Percentiles rank a stretch among this genome's conserved stretches.
Conservation (phyloP, 2,113 vertebrate genomes). For the Anoplopoma fimbria region DNA sequence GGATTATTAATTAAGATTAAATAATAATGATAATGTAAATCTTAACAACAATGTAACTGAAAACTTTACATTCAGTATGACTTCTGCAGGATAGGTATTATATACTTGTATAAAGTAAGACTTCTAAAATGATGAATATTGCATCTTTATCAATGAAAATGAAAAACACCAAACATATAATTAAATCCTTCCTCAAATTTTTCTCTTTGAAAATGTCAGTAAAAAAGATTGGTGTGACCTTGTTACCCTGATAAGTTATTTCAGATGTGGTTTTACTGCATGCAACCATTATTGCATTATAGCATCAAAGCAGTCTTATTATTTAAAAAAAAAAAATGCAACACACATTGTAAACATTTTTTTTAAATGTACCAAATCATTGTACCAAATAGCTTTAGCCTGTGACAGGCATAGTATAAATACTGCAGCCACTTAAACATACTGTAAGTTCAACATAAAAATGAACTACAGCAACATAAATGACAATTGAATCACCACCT, state of each 20-base stretch:
- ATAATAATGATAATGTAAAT: neutral
- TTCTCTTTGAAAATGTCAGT: constrained; percentile 12
- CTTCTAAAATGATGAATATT: constrained; percentile 36
- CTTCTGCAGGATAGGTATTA: constrained; percentile 24
- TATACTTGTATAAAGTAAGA: constrained; percentile 31
- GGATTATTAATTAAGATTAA: neutral
- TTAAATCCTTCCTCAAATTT: neutral
- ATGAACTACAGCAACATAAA: constrained; percentile 21
- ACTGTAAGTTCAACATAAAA: constrained; percentile 29
- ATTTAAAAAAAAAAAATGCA: neutral
- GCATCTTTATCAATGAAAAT: constrained; percentile 44
- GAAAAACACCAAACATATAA: constrained; percentile 22
- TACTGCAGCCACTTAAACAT: neutral
- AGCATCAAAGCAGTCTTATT: constrained; percentile 11
- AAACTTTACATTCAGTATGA: constrained; percentile 39
- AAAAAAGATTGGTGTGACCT: constrained; percentile 2
- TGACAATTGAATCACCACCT: constrained; percentile 45
- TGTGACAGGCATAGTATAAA: constrained; percentile 2
- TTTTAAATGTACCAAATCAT: too few species aligned
- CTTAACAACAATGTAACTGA: constrained; percentile 36
- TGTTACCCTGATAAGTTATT: neutral
- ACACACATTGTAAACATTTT: neutral
- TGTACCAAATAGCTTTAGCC: constrained; percentile 2
- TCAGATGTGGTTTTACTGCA: neutral
- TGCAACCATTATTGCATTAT: constrained; percentile 14